Percentiles rank a stretch among this genome's conserved stretches.
phyloP scores from a whole-genome alignment of 2,888 invertebrate species.

The Agriopis aurantiaria region DNA sequence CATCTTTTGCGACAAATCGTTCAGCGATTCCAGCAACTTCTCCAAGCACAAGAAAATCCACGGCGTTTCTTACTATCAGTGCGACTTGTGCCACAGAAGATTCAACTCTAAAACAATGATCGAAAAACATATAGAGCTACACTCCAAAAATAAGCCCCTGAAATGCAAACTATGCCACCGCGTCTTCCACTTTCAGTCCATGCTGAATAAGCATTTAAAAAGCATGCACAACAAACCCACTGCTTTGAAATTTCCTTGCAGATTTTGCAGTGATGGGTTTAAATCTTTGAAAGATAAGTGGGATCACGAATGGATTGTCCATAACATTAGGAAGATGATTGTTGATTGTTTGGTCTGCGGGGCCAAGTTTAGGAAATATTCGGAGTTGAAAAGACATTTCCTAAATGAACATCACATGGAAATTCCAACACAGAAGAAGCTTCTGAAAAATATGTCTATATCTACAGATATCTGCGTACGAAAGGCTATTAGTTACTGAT shows the following conservation, averaged over 20 bases:
- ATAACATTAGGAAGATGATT: conserved; percentile 75
- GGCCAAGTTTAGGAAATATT: conserved; percentile 75
- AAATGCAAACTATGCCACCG: conserved; percentile 68
- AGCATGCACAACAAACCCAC: conserved; percentile 63
- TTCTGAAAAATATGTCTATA: conserved; percentile 42
- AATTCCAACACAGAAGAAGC: conserved; percentile 66
- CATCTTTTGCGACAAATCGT: conserved; percentile 79
- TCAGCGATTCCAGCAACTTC: conserved; percentile 83
- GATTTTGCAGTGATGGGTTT: conserved; percentile 68
- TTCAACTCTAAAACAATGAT: conserved; percentile 83
- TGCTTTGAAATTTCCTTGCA: conserved; percentile 63
- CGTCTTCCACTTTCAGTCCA: conserved; percentile 75
- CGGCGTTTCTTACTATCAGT: conserved; percentile 71
- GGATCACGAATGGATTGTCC: conserved; percentile 81
- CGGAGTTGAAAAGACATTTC: conserved; percentile 74
- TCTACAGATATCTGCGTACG: background rate
- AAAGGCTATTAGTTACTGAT: background rate
- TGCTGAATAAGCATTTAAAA: conserved; percentile 76
- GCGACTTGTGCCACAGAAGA: conserved; percentile 78
- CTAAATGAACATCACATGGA: conserved; percentile 58
- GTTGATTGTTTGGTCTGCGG: conserved; percentile 75
- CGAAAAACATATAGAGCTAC: conserved; percentile 77
- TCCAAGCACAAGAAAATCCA: conserved; percentile 84
- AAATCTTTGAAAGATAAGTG: conserved; percentile 75
- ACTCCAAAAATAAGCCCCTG: conserved; percentile 68